These are phyloP conservation scores for Sipunculus nudus DNA, from an alignment of 2,888 invertebrate genomes.

Conservation along the genomic window DNA sequence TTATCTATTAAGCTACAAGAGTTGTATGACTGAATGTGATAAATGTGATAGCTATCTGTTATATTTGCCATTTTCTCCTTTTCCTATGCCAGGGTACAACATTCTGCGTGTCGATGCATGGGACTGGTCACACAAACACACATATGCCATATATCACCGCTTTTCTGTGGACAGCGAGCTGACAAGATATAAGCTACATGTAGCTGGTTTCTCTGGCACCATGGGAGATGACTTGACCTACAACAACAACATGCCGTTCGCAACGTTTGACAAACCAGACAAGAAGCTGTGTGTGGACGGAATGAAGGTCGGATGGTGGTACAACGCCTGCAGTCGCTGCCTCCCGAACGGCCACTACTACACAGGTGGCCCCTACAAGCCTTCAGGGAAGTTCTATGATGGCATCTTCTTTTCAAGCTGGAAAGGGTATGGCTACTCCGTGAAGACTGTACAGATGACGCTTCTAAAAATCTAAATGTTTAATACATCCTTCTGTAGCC, in stretches of 20 bases:
- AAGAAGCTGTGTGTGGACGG: conserved; percentile 44
- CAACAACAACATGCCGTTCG: conserved; percentile 46
- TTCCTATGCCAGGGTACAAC: conserved; percentile 50
- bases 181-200: conserved; percentile 36
- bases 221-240: conserved; percentile 48
- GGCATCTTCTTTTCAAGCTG: conserved; percentile 57
- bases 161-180: conserved; percentile 35
- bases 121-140: conserved; percentile 42
- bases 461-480: conserved; percentile 30
- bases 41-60: too few species aligned
- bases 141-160: conserved; percentile 37
- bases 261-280: conserved; percentile 48
- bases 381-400: conserved; percentile 43
- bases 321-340: conserved; percentile 49
- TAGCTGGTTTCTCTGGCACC: conserved; percentile 34
- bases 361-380: conserved; percentile 44
- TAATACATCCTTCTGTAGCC: too few species aligned
- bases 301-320: conserved; percentile 57
- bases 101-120: conserved; percentile 45
- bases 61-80: too few species aligned
- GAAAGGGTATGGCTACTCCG: conserved; percentile 50
- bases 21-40: too few species aligned
- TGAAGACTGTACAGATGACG: conserved; percentile 47
- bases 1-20: too few species aligned
- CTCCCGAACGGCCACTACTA: conserved; percentile 54